A percentile compares a stretch with the other conserved stretches of the same genome.
These are phyloP conservation scores for Cyprinodon brontotheroides DNA, from an alignment of 2,113 vertebrate species.

Conservation along the genomic window DNA sequence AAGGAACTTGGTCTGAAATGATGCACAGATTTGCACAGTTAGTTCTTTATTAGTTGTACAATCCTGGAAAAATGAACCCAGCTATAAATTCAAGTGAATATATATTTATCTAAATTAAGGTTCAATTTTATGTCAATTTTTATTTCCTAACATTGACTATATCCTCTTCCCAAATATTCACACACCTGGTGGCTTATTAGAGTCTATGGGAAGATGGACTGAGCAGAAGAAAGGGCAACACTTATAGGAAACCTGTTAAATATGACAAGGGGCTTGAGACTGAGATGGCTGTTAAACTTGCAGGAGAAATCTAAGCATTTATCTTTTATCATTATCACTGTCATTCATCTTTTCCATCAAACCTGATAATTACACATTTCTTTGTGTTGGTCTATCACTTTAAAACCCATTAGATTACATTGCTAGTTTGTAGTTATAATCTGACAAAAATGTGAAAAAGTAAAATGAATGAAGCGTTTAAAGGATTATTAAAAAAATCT, in stretches of 20 bases:
- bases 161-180: neutral
- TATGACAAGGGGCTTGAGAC: neutral
- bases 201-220: neutral
- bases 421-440: neutral
- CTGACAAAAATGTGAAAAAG: neutral
- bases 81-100: neutral
- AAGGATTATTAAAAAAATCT: neutral
- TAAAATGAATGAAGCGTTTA: neutral
- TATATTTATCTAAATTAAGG: neutral
- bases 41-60: neutral
- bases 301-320: neutral
- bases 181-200: neutral
- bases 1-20: neutral
- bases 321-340: too few species aligned
- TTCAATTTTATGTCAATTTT: neutral
- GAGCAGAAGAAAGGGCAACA: neutral
- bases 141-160: neutral
- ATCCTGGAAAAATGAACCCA: neutral
- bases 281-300: neutral
- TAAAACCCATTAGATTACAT: neutral
- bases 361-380: neutral
- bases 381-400: neutral
- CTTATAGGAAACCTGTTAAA: neutral
- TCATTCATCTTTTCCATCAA: neutral
- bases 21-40: neutral